Base-by-base conservation (phyloP, 2,888 invertebrate species). In the Dexiosoma caninum region DNA sequence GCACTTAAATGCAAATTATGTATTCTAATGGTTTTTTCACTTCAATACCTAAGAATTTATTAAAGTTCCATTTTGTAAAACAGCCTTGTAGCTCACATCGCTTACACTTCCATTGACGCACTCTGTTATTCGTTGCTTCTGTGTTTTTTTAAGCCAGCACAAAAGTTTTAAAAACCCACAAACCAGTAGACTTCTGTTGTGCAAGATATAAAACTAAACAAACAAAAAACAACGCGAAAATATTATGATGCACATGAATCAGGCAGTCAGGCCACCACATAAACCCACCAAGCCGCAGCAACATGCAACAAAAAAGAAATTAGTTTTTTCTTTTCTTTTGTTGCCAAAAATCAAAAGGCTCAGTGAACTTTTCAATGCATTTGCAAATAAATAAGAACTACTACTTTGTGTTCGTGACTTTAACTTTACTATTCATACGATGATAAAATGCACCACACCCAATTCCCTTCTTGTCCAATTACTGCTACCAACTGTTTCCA, bases 91-190 rank as follows among this genome's bases (percentile, higher is more conserved):
- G 42, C 55, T 19, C 55, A 62, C 9, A 55, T 23, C 27, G 1
- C 49, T 16, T n/a, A 23, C 1, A 19, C 32, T 40, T 9, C 30
- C 27, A 53, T 10, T 62, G 23, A 4, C 12, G 19, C 57, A 59
- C 66, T 66, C 14, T 55, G 6, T 51, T 30, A 57, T n/a, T n/a
- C n/a, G n/a, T 70, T 30, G 8, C 57, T 57, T 40, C 7, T n/a
- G 14, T 40, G 55, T 44, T 76, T 66, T 30, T 53, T 76, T 76
- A 62, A 62, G 37, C 40, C 32, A 42, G 16, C 16, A 53, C 21
- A 51, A 69, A 77, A 69, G 57, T 81, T 81, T 81, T 32, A 51
- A 67, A 55, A 72, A 64, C 49, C 77, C 49, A 64, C 62, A 81
- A 64, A 53, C 40, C 62, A 72, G 55, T 77, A 81, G 67, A 69